Base-by-base conservation (phyloP, 2,888 invertebrate species). In the Tachina grossa region DNA sequence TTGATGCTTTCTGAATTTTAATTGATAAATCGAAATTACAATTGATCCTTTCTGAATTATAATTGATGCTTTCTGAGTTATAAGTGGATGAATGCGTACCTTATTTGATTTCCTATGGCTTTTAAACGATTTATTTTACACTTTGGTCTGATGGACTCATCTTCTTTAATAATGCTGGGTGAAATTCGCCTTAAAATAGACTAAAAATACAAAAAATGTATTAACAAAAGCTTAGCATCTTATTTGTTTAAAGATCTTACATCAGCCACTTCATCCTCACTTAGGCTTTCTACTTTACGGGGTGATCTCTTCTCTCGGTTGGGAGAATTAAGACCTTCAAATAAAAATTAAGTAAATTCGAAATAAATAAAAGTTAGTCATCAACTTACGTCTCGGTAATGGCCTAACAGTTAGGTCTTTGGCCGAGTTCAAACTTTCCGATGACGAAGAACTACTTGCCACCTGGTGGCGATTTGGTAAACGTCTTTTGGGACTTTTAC, bases 61-160 rank as follows among this genome's bases (percentile, higher is more conserved):
- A 22, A 22, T 22, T 22, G 22, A 22, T 2, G 22, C 2, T 22
- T 22, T 22, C 22, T 22, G 22, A 22, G 1, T 22, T 22, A 22
- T 2, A 1, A 22, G 22, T 22, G 22, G 22, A 22, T 31, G 6
- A 1, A 31, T 6, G 6, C 31, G 6, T 31, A 96, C 96, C 96
- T 95, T 91, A 96, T 96, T 93, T 96, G 96, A 92, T 96, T 95
- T 89, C 96, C 95, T 88, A 96, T 96, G 41, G 96, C 95, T 88
- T 95, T 93, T 89, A 96, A 92, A 88, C 95, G 94, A 92, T 95
- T 95, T 83, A 96, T 93, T 93, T 96, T 96, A 88, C 93, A 93
- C 76, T 89, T 88, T 10, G 89, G 89, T 49, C 88, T 88, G 3
- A 86, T 45, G 39, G 87, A 81, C 53, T 88, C 88, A 88, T 94